Conservation (phyloP, 64 coral and sea anemone species). For the Dendrophyllia cribrosa region DNA sequence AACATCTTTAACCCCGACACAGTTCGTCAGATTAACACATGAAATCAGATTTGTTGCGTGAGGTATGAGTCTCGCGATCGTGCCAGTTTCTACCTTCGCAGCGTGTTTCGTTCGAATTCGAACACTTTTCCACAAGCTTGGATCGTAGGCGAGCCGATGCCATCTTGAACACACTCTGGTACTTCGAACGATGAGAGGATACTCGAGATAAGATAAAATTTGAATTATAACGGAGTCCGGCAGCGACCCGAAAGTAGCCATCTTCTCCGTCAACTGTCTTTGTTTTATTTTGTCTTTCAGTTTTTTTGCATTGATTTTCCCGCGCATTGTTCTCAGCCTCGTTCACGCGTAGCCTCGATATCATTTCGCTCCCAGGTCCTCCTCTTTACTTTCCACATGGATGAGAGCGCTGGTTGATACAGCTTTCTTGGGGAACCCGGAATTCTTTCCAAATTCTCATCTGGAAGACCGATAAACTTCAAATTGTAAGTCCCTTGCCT, state of each 20-base stretch:
- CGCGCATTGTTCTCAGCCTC: slow-evolving; percentile 80
- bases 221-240: slow-evolving; percentile 90
- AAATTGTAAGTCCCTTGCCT: not conserved
- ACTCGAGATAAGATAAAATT: slow-evolving; percentile 89
- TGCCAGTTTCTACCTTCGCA: slow-evolving; percentile 68
- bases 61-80: slow-evolving; percentile 70
- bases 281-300: slow-evolving; percentile 54
- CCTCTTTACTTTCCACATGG: not conserved
- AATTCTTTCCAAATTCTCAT: not conserved
- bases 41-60: slow-evolving; percentile 77
- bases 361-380: not conserved
- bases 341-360: slow-evolving; percentile 50
- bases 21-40: slow-evolving; percentile 85
- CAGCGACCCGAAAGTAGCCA: slow-evolving; percentile 72
- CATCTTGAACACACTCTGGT: slow-evolving; percentile 85
- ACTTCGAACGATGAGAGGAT: slow-evolving; percentile 63
- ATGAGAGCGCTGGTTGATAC: not conserved
- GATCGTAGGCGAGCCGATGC: slow-evolving; percentile 85
- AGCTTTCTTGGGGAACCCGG: not conserved
- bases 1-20: slow-evolving; percentile 67
- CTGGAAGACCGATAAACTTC: not conserved
- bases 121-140: slow-evolving; percentile 91
- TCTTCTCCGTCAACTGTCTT: not conserved
- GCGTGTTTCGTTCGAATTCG: slow-evolving; percentile 63
- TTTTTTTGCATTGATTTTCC: slow-evolving; percentile 80